Evolutionary conservation across 2,113 vertebrate genomes (phyloP).

Genomic region (Cololabis saira): DNA sequence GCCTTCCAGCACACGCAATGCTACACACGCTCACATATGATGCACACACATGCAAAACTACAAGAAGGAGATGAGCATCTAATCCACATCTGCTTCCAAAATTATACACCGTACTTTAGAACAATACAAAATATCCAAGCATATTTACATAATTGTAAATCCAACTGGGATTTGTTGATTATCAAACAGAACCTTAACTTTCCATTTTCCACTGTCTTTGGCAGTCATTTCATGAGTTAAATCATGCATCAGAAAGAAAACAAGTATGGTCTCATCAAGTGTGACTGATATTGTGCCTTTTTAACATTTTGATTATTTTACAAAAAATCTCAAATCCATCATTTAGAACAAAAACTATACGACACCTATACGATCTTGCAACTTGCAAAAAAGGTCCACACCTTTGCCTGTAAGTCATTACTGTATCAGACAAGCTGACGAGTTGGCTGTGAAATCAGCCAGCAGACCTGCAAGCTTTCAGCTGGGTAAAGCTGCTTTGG

Average conservation of each 20-base stretch:
- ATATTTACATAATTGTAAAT: slow-evolving; percentile 1
- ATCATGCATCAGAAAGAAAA: slow-evolving; percentile 22
- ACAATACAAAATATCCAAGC: slow-evolving; percentile 8
- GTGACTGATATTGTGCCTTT: background rate
- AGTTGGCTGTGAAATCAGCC: slow-evolving; percentile 40
- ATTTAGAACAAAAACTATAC: slow-evolving; percentile 1
- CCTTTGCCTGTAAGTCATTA: background rate
- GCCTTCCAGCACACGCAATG: slow-evolving; percentile 35
- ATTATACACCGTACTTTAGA: slow-evolving; percentile 22
- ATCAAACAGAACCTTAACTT: too few relatives aligned
- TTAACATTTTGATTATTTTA: background rate
- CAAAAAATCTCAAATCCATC: background rate
- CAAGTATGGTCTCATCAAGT: background rate
- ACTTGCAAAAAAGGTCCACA: slow-evolving; percentile 1
- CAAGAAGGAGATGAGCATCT: slow-evolving; percentile 3
- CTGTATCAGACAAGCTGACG: slow-evolving; percentile 28
- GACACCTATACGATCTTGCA: background rate
- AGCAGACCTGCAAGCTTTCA: slow-evolving; percentile 54
- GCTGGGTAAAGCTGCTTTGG: slow-evolving; percentile 25
- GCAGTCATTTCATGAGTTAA: background rate
- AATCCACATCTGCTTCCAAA: slow-evolving; percentile 3
- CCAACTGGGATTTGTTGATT: background rate
- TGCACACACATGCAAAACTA: slow-evolving; percentile 5
- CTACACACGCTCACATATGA: background rate
- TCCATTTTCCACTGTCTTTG: background rate